Conservation (phyloP, 2,888 invertebrate species). For the Xanthorhoe spadicearia region DNA sequence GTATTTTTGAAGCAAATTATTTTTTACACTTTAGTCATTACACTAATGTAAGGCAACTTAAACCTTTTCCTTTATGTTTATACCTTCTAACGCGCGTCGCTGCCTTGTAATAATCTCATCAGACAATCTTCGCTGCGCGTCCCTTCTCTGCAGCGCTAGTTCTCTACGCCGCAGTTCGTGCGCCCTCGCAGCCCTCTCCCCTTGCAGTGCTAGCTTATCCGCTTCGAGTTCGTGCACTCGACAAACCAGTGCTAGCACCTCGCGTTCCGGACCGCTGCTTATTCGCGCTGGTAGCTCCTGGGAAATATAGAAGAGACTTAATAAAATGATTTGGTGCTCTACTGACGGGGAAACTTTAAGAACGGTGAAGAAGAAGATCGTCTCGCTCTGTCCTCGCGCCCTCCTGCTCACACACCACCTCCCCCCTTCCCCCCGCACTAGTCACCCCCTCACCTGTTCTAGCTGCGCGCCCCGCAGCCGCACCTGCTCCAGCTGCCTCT, state of each 20-base stretch:
- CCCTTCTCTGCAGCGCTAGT: conserved; percentile 91
- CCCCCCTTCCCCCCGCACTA: neutral
- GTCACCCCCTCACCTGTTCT: conserved; percentile 88
- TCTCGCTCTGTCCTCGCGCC: neutral
- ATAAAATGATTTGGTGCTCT: no score
- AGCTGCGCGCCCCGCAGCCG: conserved; percentile 90
- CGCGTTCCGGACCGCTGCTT: conserved; percentile 95
- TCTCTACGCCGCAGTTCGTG: conserved; percentile 94
- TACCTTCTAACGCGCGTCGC: conserved; percentile 93
- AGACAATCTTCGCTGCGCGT: conserved; percentile 93
- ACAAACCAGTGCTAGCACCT: conserved; percentile 93
- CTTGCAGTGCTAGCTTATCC: conserved; percentile 96
- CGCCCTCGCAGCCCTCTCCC: conserved; percentile 92
- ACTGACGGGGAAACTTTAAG: no score
- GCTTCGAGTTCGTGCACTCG: conserved; percentile 97
- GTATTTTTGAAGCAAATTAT: no score
- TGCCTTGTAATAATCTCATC: conserved; percentile 97
- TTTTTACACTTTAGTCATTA: no score
- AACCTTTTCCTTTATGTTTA: no score
- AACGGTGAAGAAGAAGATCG: no score
- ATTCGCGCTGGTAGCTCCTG: conserved; percentile 93
- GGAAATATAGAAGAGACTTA: no score
- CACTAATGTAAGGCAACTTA: no score
- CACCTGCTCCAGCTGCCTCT: conserved; percentile 92
- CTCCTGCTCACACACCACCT: no score